These are phyloP conservation scores for Sakesphorus luctuosus DNA, from an alignment of 2,113 vertebrate genomes.

Conservation along the genomic window DNA sequence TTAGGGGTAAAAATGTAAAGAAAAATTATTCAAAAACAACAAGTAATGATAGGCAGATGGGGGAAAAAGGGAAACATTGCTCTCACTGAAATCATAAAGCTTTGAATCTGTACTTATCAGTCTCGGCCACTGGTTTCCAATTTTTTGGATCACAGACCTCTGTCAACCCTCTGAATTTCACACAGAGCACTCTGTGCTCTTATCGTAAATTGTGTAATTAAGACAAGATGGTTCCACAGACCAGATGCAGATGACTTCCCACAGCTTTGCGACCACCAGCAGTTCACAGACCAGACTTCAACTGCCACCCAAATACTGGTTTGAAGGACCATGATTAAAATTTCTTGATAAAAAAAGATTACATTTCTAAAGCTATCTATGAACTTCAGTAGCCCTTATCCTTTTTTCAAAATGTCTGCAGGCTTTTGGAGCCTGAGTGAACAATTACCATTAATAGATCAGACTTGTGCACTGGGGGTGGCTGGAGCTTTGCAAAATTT, in stretches of 20 bases:
- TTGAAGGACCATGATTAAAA: background rate
- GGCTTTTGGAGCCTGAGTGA: background rate
- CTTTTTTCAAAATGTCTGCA: background rate
- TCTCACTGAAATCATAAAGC: conserved; percentile 29
- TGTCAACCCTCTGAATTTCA: conserved; percentile 61
- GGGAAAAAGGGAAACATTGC: conserved; percentile 41
- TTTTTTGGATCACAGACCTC: conserved; percentile 70
- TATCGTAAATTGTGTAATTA: conserved; percentile 67
- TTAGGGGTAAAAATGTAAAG: conserved; percentile 12
- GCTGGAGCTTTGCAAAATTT: background rate
- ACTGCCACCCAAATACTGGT: background rate
- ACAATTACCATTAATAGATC: background rate
- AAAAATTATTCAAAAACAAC: conserved; percentile 34
- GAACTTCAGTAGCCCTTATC: background rate
- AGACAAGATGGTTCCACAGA: conserved; percentile 61
- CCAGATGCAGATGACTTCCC: conserved; percentile 49
- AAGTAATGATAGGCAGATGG: conserved; percentile 65
- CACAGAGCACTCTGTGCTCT: conserved; percentile 50
- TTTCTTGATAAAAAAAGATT: background rate
- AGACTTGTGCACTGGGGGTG: background rate
- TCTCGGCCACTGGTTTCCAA: conserved; percentile 55
- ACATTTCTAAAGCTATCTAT: background rate
- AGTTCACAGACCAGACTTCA: background rate
- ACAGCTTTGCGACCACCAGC: conserved; percentile 53
- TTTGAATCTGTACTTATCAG: conserved; percentile 61